These are phyloP conservation scores for Anhinga anhinga DNA, from an alignment of 2,113 vertebrate species.

Conservation along the genomic window DNA sequence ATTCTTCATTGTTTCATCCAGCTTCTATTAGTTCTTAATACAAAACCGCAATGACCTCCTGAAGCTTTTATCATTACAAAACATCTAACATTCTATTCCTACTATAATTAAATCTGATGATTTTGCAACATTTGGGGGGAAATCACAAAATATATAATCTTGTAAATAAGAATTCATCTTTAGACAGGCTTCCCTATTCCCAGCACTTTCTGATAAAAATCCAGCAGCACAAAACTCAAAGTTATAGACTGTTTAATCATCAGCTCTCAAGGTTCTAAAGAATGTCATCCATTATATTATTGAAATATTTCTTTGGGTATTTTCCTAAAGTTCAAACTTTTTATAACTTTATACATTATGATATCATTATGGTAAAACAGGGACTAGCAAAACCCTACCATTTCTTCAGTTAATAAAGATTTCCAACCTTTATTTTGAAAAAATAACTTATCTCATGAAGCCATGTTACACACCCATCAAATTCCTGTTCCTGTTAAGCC, in stretches of 20 bases:
- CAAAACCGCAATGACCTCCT: too few relatives aligned
- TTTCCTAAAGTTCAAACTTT: neutral
- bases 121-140: too few relatives aligned
- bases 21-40: too few relatives aligned
- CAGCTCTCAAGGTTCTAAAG: neutral
- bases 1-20: too few relatives aligned
- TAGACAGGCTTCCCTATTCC: neutral
- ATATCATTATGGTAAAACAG: neutral
- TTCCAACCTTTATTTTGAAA: neutral
- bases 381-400: neutral
- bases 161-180: neutral
- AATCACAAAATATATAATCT: neutral
- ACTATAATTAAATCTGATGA: too few relatives aligned
- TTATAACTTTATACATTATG: neutral
- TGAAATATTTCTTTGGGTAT: neutral
- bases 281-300: neutral
- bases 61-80: too few relatives aligned
- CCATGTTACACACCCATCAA: neutral
- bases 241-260: neutral
- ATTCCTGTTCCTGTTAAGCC: neutral
- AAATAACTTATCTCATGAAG: slow-evolving; percentile 1
- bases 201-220: neutral
- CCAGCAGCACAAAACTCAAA: neutral
- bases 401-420: neutral
- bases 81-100: too few relatives aligned